Evolutionary conservation across 2,797 vertebrate species (phyloP).

Genomic region (Sebastes ruberrimus): DNA sequence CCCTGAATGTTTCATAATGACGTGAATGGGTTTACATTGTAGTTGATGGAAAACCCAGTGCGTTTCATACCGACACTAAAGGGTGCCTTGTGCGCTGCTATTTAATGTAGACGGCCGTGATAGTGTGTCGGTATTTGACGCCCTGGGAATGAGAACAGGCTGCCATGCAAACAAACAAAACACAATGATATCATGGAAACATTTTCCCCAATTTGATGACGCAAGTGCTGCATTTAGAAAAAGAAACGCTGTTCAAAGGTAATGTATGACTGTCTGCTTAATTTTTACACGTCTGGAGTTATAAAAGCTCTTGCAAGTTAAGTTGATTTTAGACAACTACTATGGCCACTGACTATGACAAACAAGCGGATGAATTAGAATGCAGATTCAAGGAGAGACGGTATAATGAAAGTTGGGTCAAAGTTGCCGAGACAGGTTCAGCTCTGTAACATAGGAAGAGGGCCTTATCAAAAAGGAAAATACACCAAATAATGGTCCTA

Average conservation of each 20-base stretch:
- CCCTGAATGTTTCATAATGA: too few species aligned
- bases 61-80: too few species aligned
- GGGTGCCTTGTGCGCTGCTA: too few species aligned
- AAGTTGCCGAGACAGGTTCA: background rate
- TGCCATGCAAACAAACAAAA: background rate
- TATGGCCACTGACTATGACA: background rate
- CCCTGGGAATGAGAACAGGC: too few species aligned
- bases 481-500: background rate
- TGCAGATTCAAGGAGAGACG: background rate
- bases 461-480: background rate
- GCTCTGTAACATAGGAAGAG: background rate
- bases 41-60: too few species aligned
- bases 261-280: too few species aligned
- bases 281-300: too few species aligned
- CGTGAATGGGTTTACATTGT: fast-evolving
- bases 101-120: too few species aligned
- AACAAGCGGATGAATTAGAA: background rate
- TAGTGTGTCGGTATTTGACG: too few species aligned
- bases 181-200: background rate
- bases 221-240: too few species aligned
- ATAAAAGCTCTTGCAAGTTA: too few species aligned
- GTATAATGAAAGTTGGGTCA: background rate
- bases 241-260: too few species aligned
- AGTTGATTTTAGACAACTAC: background rate
- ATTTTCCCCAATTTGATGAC: background rate